Evolutionary conservation across 92 coral and sea anemone species (phyloP).

Genomic region (Plumapathes pennacea): DNA sequence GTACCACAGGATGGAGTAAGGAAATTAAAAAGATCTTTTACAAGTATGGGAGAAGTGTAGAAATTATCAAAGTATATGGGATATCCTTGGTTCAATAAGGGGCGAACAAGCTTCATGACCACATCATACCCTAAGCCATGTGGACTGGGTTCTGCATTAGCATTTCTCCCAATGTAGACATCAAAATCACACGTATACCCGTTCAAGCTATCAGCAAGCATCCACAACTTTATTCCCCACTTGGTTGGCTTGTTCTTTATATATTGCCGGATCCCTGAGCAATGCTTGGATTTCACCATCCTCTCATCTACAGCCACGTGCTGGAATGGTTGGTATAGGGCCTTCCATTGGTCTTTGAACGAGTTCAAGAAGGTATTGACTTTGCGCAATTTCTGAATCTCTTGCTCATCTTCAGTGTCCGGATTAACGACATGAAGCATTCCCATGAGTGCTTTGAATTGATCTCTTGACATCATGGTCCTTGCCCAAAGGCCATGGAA

Average conservation of each 20-base stretch:
- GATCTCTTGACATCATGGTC: slow-evolving; percentile 25
- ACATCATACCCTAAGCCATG: slow-evolving; percentile 49
- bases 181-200: slow-evolving; percentile 57
- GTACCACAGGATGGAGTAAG: slow-evolving; percentile 55
- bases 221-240: slow-evolving; percentile 59
- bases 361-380: slow-evolving; percentile 26
- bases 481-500: slow-evolving; percentile 66
- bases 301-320: slow-evolving; percentile 58
- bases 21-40: slow-evolving; percentile 26
- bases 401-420: slow-evolving; percentile 19
- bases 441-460: slow-evolving; percentile 66
- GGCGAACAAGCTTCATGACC: slow-evolving; percentile 33
- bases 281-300: slow-evolving; percentile 62
- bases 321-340: slow-evolving; percentile 52
- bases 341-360: slow-evolving; percentile 46
- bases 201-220: slow-evolving; percentile 42
- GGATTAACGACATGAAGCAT: slow-evolving; percentile 53
- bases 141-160: slow-evolving; percentile 12
- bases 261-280: slow-evolving; percentile 49
- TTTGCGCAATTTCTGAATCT: slow-evolving; percentile 53
- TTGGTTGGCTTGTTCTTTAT: slow-evolving; percentile 52
- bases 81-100: slow-evolving; percentile 53
- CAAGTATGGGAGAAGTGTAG: slow-evolving; percentile 45
- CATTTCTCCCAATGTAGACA: slow-evolving; percentile 43
- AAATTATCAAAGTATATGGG: slow-evolving; percentile 58